phyloP scores from a whole-genome alignment of 1,140 invertebrate species.

The Plodia interpunctella region DNA sequence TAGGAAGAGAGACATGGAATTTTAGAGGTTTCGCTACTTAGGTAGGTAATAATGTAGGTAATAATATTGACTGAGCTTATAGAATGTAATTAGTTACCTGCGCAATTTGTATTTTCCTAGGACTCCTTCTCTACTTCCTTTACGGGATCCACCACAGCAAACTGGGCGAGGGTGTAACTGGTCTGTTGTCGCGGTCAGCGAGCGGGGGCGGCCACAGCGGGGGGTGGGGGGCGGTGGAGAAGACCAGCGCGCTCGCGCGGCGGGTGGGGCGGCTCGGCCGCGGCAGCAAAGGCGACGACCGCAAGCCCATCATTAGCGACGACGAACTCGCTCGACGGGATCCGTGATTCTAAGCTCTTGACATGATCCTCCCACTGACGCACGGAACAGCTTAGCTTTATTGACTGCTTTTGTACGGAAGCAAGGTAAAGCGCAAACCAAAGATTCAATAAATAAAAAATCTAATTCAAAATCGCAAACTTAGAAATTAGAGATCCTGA shows the following conservation, averaged over 20 bases:
- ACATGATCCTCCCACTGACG: not conserved
- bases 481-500: too few species aligned
- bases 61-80: too few species aligned
- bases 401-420: too few species aligned
- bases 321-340: conserved; percentile 61
- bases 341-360: conserved; percentile 50
- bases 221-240: conserved; percentile 64
- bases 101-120: conserved; percentile 69
- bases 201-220: conserved; percentile 48
- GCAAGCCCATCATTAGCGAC: conserved; percentile 66
- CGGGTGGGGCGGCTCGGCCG: conserved; percentile 52
- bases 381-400: too few species aligned
- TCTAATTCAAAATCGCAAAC: too few species aligned
- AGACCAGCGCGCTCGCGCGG: conserved; percentile 54
- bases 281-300: conserved; percentile 59
- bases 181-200: conserved; percentile 51
- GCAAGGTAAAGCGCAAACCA: too few species aligned
- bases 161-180: conserved; percentile 80
- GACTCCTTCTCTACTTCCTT: conserved; percentile 90
- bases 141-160: conserved; percentile 94
- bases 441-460: too few species aligned
- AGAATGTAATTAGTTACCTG: not conserved
- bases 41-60: too few species aligned
- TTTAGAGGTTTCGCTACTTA: too few species aligned
- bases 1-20: too few species aligned